Conservation (phyloP, 2,888 invertebrate genomes). For the Tenthredo livida region DNA sequence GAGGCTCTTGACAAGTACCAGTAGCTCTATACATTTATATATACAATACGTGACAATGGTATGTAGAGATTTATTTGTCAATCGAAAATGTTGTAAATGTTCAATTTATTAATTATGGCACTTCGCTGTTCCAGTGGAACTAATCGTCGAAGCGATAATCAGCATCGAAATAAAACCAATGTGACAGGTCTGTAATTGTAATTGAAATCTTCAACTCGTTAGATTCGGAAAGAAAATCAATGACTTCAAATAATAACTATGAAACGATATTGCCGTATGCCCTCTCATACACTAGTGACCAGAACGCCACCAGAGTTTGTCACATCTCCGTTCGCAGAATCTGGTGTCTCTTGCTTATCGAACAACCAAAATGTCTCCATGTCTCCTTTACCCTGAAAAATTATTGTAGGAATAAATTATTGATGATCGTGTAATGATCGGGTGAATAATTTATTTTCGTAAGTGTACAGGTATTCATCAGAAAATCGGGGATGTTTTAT, state of each 20-base stretch:
- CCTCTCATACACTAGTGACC: conserved; percentile 62
- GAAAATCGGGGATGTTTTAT: too few species aligned
- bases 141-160: background rate
- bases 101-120: background rate
- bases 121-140: background rate
- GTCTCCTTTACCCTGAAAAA: conserved; percentile 89
- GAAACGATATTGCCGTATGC: background rate
- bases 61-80: background rate
- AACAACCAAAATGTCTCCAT: conserved; percentile 92
- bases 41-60: conserved; percentile 32
- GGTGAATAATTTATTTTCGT: background rate
- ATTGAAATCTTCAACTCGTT: background rate
- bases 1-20: background rate
- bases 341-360: conserved; percentile 73
- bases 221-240: background rate
- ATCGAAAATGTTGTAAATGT: background rate
- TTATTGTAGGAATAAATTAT: conserved; percentile 51
- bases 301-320: conserved; percentile 57
- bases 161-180: background rate
- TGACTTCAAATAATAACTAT: background rate
- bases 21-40: background rate
- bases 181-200: background rate
- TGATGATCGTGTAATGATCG: conserved; percentile 30
- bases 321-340: conserved; percentile 44
- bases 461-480: background rate